phyloP scores from a whole-genome alignment of 1,140 invertebrate genomes.

The Papilio dardanus region DNA sequence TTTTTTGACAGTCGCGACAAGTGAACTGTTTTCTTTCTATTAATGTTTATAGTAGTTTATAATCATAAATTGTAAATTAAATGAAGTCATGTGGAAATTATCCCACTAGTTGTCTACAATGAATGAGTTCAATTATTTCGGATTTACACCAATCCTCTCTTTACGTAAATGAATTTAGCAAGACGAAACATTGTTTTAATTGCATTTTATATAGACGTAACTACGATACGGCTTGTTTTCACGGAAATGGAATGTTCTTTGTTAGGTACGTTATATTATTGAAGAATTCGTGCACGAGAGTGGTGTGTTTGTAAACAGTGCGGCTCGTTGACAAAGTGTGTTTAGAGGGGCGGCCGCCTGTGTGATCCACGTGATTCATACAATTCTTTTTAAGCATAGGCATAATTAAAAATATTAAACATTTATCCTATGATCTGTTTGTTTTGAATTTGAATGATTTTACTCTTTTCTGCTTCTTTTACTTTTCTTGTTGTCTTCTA shows the following conservation, averaged over 20 bases:
- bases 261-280: conserved; percentile 43
- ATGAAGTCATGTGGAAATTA: neutral
- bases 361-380: conserved; percentile 54
- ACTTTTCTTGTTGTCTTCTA: neutral
- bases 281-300: conserved; percentile 46
- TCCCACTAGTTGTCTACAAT: too few species aligned
- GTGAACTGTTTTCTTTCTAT: too few species aligned
- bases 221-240: conserved; percentile 27
- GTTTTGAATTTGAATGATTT: neutral
- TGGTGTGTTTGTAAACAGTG: conserved; percentile 64
- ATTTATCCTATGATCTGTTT: neutral
- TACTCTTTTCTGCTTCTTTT: neutral
- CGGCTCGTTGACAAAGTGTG: conserved; percentile 58
- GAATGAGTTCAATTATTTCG: neutral
- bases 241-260: conserved; percentile 39
- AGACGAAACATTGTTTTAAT: neutral
- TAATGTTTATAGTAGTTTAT: neutral
- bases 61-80: neutral
- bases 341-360: conserved; percentile 53
- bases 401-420: neutral
- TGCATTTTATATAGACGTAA: neutral
- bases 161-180: neutral
- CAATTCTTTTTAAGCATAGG: neutral
- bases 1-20: too few species aligned
- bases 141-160: neutral